Evolutionary conservation across 2,113 vertebrate species (phyloP).

Genomic region (Callipepla squamata): DNA sequence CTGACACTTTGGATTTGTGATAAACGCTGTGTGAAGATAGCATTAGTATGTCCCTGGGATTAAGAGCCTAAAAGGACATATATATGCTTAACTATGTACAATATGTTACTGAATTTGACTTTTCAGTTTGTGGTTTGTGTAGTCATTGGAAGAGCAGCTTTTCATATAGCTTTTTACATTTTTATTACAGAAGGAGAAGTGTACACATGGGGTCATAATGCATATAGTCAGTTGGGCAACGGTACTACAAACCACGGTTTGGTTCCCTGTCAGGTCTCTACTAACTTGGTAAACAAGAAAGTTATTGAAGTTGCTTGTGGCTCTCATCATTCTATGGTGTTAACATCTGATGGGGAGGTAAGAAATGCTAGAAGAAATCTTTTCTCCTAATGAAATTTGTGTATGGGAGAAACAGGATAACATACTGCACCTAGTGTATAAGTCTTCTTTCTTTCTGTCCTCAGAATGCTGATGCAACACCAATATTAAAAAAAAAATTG

Average conservation of each 20-base stretch:
- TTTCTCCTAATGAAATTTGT: background rate
- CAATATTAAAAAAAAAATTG: background rate
- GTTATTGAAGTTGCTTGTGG: conserved; percentile 95
- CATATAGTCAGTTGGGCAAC: conserved; percentile 95
- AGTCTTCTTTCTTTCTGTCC: background rate
- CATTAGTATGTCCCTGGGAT: background rate
- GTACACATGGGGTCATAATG: conserved; percentile 97
- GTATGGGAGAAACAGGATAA: background rate
- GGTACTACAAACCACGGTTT: conserved; percentile 92
- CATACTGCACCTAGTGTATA: background rate
- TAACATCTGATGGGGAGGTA: conserved; percentile 96
- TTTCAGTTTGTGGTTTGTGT: background rate
- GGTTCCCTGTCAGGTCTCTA: conserved; percentile 90
- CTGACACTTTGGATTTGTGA: background rate
- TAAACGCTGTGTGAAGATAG: background rate
- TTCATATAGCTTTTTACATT: conserved; percentile 1
- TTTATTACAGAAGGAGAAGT: conserved; percentile 91
- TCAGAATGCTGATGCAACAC: background rate
- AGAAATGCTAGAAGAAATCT: conserved; percentile 9
- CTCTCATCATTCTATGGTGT: conserved; percentile 94
- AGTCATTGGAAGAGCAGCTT: background rate
- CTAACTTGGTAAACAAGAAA: conserved; percentile 92
- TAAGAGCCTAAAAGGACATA: background rate
- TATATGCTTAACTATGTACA: background rate
- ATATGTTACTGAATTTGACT: background rate